phyloP scores from a whole-genome alignment of 1,140 invertebrate genomes.

The Lethocerus indicus region DNA sequence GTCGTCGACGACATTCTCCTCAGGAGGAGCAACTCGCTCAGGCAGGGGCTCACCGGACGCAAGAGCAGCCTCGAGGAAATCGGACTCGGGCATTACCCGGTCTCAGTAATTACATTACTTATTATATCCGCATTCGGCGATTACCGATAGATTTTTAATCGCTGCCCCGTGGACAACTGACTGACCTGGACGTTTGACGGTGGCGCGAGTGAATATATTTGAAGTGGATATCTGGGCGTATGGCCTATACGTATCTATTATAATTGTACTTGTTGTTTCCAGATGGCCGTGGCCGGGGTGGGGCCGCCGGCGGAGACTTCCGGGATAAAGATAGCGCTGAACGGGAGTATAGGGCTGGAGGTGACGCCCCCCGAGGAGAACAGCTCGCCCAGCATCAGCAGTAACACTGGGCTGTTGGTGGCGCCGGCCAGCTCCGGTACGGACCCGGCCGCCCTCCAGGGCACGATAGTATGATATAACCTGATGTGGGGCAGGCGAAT shows the following conservation, averaged over 20 bases:
- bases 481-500: slow-evolving; percentile 72
- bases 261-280: too few species aligned
- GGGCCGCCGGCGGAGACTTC: slow-evolving; percentile 24
- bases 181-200: too few species aligned
- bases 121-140: too few species aligned
- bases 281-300: too few species aligned
- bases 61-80: slow-evolving; percentile 76
- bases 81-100: slow-evolving; percentile 26
- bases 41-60: slow-evolving; percentile 50
- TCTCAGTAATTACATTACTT: neutral
- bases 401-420: slow-evolving; percentile 33
- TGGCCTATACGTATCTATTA: too few species aligned
- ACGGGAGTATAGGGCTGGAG: slow-evolving; percentile 70
- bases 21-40: slow-evolving; percentile 62
- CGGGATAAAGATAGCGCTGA: slow-evolving; percentile 66
- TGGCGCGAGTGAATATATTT: too few species aligned
- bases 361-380: slow-evolving; percentile 66
- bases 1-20: slow-evolving; percentile 70
- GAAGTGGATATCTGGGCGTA: too few species aligned
- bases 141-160: too few species aligned
- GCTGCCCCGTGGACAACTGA: too few species aligned
- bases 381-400: slow-evolving; percentile 27
- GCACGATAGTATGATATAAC: slow-evolving; percentile 84
- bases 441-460: slow-evolving; percentile 61
- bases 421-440: slow-evolving; percentile 28